Percentiles rank a stretch among this genome's conserved stretches.
Conservation (phyloP, 2,888 invertebrate species). For the Platycnemis pennipes region DNA sequence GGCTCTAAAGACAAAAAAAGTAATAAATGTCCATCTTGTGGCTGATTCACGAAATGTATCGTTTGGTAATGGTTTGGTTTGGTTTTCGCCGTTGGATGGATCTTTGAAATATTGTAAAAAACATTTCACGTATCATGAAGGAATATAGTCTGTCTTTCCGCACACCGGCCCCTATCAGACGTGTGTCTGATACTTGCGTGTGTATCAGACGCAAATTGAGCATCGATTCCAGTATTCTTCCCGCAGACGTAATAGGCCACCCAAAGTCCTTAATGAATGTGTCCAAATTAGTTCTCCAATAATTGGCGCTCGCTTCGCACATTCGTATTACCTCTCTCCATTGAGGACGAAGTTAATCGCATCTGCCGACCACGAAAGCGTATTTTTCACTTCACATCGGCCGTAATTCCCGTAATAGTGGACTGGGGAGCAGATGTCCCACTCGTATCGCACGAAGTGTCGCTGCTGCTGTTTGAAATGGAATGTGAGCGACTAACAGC, state of each 20-base stretch:
- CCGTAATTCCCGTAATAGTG: background rate
- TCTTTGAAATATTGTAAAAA: too few relatives aligned
- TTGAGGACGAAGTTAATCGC: background rate
- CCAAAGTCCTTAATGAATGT: background rate
- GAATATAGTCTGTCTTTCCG: background rate
- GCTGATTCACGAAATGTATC: too few relatives aligned
- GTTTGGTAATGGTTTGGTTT: too few relatives aligned
- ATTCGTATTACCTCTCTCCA: background rate
- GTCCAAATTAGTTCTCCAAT: background rate
- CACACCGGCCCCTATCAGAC: background rate
- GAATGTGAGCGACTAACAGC: background rate
- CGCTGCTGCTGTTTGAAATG: background rate
- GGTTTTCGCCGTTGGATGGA: too few relatives aligned
- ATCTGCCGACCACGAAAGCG: background rate
- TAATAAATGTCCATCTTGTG: too few relatives aligned
- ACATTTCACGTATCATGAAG: too few relatives aligned
- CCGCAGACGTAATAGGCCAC: background rate
- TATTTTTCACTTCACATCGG: background rate
- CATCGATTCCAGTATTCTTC: background rate
- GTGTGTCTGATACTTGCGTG: too few relatives aligned
- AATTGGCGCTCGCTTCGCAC: constrained; percentile 16
- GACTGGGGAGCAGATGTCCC: background rate
- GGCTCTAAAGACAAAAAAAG: too few relatives aligned
- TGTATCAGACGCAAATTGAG: background rate
- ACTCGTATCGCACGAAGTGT: background rate